These are phyloP conservation scores for Corbicula japonica DNA, from an alignment of 2,888 invertebrate genomes.

Conservation along the genomic window DNA sequence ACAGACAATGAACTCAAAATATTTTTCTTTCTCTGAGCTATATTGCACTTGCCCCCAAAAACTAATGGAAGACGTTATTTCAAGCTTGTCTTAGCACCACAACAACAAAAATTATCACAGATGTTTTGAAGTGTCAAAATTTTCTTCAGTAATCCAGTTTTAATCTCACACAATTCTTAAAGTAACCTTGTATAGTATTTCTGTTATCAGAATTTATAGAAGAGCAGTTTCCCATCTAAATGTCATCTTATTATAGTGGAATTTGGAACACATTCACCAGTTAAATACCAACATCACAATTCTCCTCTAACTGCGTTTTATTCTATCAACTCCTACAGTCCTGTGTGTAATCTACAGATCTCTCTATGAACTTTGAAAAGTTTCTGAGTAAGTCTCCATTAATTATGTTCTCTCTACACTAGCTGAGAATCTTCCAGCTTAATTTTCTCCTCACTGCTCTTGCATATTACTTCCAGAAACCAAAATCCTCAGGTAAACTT, in stretches of 20 bases:
- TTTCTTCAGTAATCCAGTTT: constrained; percentile 20
- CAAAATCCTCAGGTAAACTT: constrained; percentile 26
- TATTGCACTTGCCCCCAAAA: constrained; percentile 32
- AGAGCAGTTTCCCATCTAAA: constrained; percentile 32
- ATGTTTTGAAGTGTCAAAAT: too few relatives aligned
- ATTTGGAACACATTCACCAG: too few relatives aligned
- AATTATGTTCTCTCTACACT: constrained; percentile 7
- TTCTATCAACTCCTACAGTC: too few relatives aligned
- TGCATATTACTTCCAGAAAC: constrained; percentile 11
- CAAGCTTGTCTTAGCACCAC: background rate
- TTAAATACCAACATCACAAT: too few relatives aligned
- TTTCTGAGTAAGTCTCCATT: constrained; percentile 23
- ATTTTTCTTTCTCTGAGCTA: background rate
- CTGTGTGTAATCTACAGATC: background rate
- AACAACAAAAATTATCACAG: constrained; percentile 1
- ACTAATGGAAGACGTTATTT: background rate
- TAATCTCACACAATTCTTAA: constrained; percentile 44
- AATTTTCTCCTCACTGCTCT: constrained; percentile 2
- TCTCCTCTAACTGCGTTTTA: constrained; percentile 5
- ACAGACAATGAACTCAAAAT: constrained; percentile 3
- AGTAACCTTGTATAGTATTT: constrained; percentile 41
- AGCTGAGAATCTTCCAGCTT: constrained; percentile 8
- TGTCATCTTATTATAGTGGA: too few relatives aligned
- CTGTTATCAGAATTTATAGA: too few relatives aligned
- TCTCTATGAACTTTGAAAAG: constrained; percentile 20